These are phyloP conservation scores for Grallaria varia DNA, from an alignment of 2,113 vertebrate species.

Conservation along the genomic window DNA sequence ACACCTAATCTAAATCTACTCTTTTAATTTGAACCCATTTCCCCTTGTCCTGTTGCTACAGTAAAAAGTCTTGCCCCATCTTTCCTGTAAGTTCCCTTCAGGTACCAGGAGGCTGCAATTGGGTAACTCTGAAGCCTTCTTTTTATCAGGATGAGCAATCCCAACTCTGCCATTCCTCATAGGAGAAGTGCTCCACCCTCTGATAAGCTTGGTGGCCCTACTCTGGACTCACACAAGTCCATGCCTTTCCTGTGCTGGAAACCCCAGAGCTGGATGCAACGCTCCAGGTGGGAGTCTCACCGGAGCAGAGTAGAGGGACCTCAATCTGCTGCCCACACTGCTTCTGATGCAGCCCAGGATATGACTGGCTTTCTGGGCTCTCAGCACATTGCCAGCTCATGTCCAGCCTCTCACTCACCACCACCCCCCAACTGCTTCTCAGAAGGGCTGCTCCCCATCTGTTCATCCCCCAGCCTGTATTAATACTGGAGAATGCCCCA, in stretches of 20 bases:
- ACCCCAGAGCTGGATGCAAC: background rate
- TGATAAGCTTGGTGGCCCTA: rapidly evolving
- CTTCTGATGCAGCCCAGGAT: background rate
- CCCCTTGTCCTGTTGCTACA: rapidly evolving
- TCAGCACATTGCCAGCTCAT: rapidly evolving
- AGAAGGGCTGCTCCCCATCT: rapidly evolving
- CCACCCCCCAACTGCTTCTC: rapidly evolving
- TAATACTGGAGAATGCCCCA: background rate
- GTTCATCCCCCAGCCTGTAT: background rate
- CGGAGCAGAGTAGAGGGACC: background rate
- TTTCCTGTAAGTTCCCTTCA: background rate
- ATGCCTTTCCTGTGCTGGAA: background rate
- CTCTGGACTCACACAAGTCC: rapidly evolving
- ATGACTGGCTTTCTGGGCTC: rapidly evolving
- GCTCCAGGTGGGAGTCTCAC: rapidly evolving
- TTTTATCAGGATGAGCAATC: background rate
- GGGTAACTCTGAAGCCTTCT: background rate
- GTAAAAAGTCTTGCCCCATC: background rate
- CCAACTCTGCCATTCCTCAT: background rate
- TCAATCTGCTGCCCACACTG: rapidly evolving
- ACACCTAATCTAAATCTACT: background rate
- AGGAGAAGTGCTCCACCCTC: background rate
- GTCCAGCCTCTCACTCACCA: background rate
- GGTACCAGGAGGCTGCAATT: background rate
- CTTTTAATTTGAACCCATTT: background rate